Conservation (phyloP, 2,888 invertebrate genomes). For the Acrobeloides nanus region DNA sequence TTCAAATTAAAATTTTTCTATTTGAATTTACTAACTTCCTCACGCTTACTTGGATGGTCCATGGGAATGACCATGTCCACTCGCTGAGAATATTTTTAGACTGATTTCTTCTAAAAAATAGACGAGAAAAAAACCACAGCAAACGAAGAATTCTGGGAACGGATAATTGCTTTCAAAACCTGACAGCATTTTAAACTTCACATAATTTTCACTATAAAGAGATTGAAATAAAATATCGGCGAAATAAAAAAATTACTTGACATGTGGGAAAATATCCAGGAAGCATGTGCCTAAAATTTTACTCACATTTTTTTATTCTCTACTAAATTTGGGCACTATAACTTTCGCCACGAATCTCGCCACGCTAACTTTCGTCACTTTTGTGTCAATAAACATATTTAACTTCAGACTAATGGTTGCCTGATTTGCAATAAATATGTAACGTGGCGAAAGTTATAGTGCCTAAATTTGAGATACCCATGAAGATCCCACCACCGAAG, state of each 20-base stretch:
- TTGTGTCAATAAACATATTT: too few relatives aligned
- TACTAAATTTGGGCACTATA: too few relatives aligned
- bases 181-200: conserved; percentile 15
- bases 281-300: too few relatives aligned
- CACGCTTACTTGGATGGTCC: conserved; percentile 4
- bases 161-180: conserved; percentile 29
- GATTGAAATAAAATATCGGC: too few relatives aligned
- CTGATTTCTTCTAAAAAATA: conserved; percentile 47
- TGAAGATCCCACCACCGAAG: conserved; percentile 52
- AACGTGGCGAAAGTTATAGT: too few relatives aligned
- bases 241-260: conserved; percentile 28
- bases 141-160: conserved; percentile 42
- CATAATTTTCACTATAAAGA: conserved; percentile 38
- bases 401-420: too few relatives aligned
- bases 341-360: too few relatives aligned
- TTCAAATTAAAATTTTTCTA: conserved; percentile 1
- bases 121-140: conserved; percentile 48
- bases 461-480: conserved; percentile 26
- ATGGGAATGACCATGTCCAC: conserved; percentile 30
- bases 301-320: too few relatives aligned
- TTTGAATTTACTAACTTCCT: neutral
- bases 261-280: conserved; percentile 49
- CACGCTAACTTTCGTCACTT: too few relatives aligned
- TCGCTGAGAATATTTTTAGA: conserved; percentile 34
- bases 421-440: too few relatives aligned